Conservation (phyloP, 2,797 vertebrate genomes). For the Urosaurus nigricauda region DNA sequence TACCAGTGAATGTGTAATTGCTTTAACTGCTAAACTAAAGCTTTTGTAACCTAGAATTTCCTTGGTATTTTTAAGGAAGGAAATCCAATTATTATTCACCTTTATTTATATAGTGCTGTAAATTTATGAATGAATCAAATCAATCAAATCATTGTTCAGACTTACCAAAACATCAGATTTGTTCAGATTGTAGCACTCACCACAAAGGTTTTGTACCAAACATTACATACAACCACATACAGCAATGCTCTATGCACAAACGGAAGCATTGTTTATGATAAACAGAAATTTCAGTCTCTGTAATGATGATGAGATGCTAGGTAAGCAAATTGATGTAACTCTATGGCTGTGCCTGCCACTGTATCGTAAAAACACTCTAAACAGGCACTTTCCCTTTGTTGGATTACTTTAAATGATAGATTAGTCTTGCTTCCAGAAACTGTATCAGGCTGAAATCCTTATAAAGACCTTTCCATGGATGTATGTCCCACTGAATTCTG, state of each 20-base stretch:
- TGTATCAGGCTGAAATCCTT: neutral
- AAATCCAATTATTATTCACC: no score
- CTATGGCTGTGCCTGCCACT: neutral
- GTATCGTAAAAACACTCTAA: neutral
- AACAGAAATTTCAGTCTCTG: neutral
- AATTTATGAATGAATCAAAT: neutral
- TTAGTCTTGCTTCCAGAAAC: neutral
- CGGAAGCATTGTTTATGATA: neutral
- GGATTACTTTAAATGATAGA: neutral
- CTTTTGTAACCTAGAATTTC: no score
- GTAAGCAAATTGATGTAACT: neutral
- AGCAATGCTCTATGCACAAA: neutral
- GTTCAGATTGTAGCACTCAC: neutral
- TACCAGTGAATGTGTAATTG: no score
- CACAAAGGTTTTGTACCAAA: neutral
- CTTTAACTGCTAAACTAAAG: no score
- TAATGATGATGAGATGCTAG: no score
- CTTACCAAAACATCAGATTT: conserved; percentile 8
- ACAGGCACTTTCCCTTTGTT: no score
- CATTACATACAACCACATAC: neutral
- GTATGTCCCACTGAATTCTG: neutral
- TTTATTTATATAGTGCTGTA: no score
- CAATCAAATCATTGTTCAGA: neutral
- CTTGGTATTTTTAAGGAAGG: no score
- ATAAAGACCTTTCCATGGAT: neutral